Conservation (phyloP, 2,113 vertebrate genomes). For the Tylochromis polylepis region DNA sequence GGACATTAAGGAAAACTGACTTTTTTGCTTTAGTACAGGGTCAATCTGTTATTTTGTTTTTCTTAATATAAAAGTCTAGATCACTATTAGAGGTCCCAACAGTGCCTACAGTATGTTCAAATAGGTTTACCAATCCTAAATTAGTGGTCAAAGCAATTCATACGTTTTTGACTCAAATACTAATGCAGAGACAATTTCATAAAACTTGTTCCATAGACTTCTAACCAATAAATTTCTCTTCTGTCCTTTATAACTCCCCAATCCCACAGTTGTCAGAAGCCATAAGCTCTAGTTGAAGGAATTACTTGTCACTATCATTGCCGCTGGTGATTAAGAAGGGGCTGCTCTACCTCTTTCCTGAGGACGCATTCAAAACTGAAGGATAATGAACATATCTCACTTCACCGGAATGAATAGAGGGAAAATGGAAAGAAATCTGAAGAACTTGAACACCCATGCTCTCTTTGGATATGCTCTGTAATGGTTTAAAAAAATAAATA, state of each 20-base stretch:
- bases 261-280: conserved; percentile 67
- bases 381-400: not conserved
- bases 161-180: not conserved
- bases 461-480: not conserved
- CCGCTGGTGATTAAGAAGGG: conserved; percentile 33
- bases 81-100: not conserved
- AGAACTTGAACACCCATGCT: not conserved
- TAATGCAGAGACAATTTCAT: not conserved
- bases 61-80: not conserved
- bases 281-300: conserved; percentile 60
- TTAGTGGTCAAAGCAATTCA: not conserved
- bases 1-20: not conserved
- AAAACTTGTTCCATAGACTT: not conserved
- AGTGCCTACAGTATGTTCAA: not conserved
- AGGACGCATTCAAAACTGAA: conserved; percentile 35
- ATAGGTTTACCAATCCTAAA: not conserved
- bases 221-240: conserved; percentile 22
- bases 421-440: not conserved
- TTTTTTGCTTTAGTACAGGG: not conserved
- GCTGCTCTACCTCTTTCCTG: conserved; percentile 27
- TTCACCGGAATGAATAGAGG: not conserved
- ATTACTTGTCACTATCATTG: conserved; percentile 44
- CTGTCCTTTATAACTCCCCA: conserved; percentile 48
- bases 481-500: not conserved
- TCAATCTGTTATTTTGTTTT: not conserved